A percentile compares a stretch with the other conserved stretches of the same genome.
Evolutionary conservation across 2,888 invertebrate species (phyloP).

Genomic region (Tetropium fuscum): DNA sequence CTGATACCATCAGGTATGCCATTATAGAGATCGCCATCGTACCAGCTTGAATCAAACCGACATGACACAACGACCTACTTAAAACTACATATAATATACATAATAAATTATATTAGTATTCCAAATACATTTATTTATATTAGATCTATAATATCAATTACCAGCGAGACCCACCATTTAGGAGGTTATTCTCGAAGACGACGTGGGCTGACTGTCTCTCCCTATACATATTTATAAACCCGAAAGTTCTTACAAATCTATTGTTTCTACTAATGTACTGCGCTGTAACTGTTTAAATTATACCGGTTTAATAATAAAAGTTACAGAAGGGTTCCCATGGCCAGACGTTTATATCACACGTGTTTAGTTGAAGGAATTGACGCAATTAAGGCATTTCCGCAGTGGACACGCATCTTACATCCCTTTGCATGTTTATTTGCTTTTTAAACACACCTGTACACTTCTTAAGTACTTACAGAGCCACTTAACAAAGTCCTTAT

Average conservation of each 20-base stretch:
- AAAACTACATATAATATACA: no score
- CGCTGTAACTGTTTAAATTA: slow-evolving; percentile 23
- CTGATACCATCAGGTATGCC: no score
- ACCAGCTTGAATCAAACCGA: no score
- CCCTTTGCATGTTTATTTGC: slow-evolving; percentile 53
- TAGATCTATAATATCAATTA: not conserved
- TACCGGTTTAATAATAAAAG: slow-evolving; percentile 19
- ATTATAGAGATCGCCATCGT: no score
- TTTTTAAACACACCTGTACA: slow-evolving; percentile 38
- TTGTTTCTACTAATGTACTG: slow-evolving; percentile 27
- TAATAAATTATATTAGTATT: no score
- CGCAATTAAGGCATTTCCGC: slow-evolving; percentile 63
- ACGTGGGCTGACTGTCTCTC: slow-evolving; percentile 18
- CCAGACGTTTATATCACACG: slow-evolving; percentile 42
- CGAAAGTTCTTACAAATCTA: slow-evolving; percentile 18
- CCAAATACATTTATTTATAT: not conserved
- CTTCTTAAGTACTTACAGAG: slow-evolving; percentile 30
- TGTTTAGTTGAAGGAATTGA: slow-evolving; percentile 58
- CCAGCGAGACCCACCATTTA: slow-evolving; percentile 17
- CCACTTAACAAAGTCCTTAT: slow-evolving; percentile 37
- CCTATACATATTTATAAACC: slow-evolving; percentile 23
- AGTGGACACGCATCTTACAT: slow-evolving; percentile 58
- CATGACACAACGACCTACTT: no score
- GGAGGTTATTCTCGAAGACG: slow-evolving; percentile 25
- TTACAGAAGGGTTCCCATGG: slow-evolving; percentile 34